phyloP scores from a whole-genome alignment of 2,888 invertebrate genomes.

The Ectemnius continuus region DNA sequence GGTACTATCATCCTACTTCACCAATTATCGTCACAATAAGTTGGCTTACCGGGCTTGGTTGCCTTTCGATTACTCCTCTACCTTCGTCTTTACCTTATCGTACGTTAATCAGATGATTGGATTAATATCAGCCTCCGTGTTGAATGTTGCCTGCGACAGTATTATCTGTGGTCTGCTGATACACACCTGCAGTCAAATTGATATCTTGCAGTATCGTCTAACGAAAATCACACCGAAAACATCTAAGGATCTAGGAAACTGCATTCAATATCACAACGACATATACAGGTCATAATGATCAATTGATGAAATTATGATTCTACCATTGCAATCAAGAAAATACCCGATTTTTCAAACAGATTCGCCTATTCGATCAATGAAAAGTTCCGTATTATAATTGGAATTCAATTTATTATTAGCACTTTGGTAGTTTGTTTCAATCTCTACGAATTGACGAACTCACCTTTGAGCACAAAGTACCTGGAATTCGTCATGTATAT shows the following conservation, averaged over 20 bases:
- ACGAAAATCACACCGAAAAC: not conserved
- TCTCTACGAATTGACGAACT: slow-evolving; percentile 45
- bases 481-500: slow-evolving; percentile 43
- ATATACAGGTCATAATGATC: slow-evolving; percentile 42
- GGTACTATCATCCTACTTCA: slow-evolving; percentile 29
- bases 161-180: slow-evolving; percentile 58
- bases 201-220: slow-evolving; percentile 53
- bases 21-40: slow-evolving; percentile 15
- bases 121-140: slow-evolving; percentile 42
- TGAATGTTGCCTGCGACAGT: slow-evolving; percentile 63
- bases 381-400: slow-evolving; percentile 40
- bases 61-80: slow-evolving; percentile 45
- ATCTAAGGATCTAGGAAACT: slow-evolving; percentile 12
- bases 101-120: slow-evolving; percentile 55
- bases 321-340: too few species aligned
- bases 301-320: too few species aligned
- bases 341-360: slow-evolving; percentile 12
- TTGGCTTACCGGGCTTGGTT: slow-evolving; percentile 46
- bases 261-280: slow-evolving; percentile 38
- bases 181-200: slow-evolving; percentile 63
- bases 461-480: slow-evolving; percentile 23
- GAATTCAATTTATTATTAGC: slow-evolving; percentile 48
- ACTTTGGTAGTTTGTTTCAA: slow-evolving; percentile 49
- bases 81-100: slow-evolving; percentile 38
- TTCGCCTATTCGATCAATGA: slow-evolving; percentile 31